These are phyloP conservation scores for Caradrina kadenii DNA, from an alignment of 2,888 invertebrate genomes.

Conservation along the genomic window DNA sequence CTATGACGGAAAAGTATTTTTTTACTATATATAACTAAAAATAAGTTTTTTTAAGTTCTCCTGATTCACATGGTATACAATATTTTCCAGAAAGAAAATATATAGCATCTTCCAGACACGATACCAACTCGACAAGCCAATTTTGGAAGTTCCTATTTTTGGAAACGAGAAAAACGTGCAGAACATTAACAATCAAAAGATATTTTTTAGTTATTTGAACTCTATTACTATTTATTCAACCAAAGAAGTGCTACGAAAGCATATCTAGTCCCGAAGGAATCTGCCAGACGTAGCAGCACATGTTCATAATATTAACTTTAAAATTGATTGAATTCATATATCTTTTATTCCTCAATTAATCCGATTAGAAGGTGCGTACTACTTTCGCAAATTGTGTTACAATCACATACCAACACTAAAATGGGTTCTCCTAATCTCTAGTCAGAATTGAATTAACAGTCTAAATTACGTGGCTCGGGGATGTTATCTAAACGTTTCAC, in stretches of 20 bases:
- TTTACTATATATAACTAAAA: background rate
- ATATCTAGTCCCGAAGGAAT: no score
- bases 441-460: slow-evolving; percentile 76
- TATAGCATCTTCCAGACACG: no score
- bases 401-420: slow-evolving; percentile 49
- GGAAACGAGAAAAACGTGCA: no score
- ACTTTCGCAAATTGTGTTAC: slow-evolving; percentile 40
- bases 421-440: slow-evolving; percentile 65
- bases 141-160: no score
- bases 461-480: slow-evolving; percentile 79
- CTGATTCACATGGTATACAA: background rate
- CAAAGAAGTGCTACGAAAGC: background rate
- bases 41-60: no score
- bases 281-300: no score
- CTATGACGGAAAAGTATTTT: no score
- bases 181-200: no score
- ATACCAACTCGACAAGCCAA: background rate
- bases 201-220: no score
- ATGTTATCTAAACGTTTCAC: slow-evolving; percentile 87
- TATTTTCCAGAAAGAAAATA: no score
- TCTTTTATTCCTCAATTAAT: background rate
- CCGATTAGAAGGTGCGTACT: background rate
- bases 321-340: background rate
- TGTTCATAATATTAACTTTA: background rate
- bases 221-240: no score